phyloP scores from a whole-genome alignment of 2,113 vertebrate genomes.

The Perca fluviatilis region DNA sequence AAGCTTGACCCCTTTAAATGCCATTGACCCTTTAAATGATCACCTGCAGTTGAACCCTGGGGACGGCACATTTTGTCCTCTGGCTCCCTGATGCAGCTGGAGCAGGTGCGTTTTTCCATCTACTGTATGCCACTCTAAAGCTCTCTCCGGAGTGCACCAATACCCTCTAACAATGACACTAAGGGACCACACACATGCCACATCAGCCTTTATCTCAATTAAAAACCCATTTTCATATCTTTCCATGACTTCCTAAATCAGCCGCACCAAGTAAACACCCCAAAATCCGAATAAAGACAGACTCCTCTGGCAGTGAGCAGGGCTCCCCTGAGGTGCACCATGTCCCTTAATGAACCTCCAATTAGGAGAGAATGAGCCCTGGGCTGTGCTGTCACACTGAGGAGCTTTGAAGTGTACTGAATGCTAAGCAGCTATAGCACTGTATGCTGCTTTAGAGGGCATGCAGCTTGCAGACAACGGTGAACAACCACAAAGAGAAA shows the following conservation, averaged over 20 bases:
- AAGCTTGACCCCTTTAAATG: slow-evolving; percentile 74
- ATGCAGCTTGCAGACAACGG: slow-evolving; percentile 59
- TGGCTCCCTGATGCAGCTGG: slow-evolving; percentile 43
- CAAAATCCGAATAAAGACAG: slow-evolving; percentile 59
- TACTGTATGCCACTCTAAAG: slow-evolving; percentile 28
- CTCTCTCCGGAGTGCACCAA: slow-evolving; percentile 41
- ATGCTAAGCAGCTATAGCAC: slow-evolving; percentile 74
- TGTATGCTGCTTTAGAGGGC: slow-evolving; percentile 60
- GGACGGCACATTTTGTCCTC: slow-evolving; percentile 50
- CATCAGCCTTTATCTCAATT: slow-evolving; percentile 77
- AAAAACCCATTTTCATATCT: slow-evolving; percentile 76
- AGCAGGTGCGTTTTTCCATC: slow-evolving; percentile 65
- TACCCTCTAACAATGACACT: slow-evolving; percentile 58
- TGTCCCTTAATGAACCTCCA: slow-evolving; percentile 84
- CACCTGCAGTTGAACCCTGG: slow-evolving; percentile 73
- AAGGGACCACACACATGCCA: slow-evolving; percentile 58
- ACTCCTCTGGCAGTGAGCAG: slow-evolving; percentile 62
- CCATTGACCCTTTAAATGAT: slow-evolving; percentile 76
- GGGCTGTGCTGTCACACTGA: slow-evolving; percentile 73
- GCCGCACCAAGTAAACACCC: slow-evolving; percentile 73
- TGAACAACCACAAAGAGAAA: slow-evolving; percentile 54
- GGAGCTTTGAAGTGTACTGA: slow-evolving; percentile 77
- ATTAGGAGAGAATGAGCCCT: slow-evolving; percentile 80
- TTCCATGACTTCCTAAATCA: slow-evolving; percentile 67
- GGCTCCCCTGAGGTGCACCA: slow-evolving; percentile 66